Evolutionary conservation across 2,888 invertebrate species (phyloP), one percentile per base, ranked within the genome.

Genomic region (Odontocolon sp.): DNA sequence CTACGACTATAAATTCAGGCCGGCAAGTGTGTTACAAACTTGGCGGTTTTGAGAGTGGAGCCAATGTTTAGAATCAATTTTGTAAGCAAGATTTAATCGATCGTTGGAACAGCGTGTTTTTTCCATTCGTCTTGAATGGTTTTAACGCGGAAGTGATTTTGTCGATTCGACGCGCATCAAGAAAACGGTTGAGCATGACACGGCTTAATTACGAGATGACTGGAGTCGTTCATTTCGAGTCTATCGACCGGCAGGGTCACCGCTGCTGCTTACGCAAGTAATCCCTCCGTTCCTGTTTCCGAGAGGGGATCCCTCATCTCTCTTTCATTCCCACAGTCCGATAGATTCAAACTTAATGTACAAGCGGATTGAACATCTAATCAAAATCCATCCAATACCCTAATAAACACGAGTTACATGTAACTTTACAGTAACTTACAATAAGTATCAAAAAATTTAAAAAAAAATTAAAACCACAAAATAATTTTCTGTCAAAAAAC

Each of bases 141-240:
- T 52, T 28, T 52, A 52, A 69, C 16, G 18, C 50, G 28, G 18
- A 26, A 59, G 33, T 26, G 26, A 50, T 50, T 16, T 59, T 57
- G 21, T 40, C n/a, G 9, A 33, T 8, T 42, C 9, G 11, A 33
- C 21, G 8, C 23, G 40, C n/a, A 18, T 31, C 16, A 42, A 16
- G 1, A 21, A 21, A 8, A 1, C 28, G 5, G 4, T 16, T 14
- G 45, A 21, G 26, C 54, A 28, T 45, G 42, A 71, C 26, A 26
- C 54, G 21, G 31, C 26, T 71, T 16, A 45, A 45, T 56, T 21
- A n/a, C 71, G 47, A 47, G 47, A 28, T 59, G 72, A 66, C 18
- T 33, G 45, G 31, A 18, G 9, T 11, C 66, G 59, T 66, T 66
- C 40, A 66, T 59, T 14, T 31, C 31, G 59, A 57, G 40, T 42